phyloP scores from a whole-genome alignment of 2,797 vertebrate genomes.

The Hozukius guyotensis region DNA sequence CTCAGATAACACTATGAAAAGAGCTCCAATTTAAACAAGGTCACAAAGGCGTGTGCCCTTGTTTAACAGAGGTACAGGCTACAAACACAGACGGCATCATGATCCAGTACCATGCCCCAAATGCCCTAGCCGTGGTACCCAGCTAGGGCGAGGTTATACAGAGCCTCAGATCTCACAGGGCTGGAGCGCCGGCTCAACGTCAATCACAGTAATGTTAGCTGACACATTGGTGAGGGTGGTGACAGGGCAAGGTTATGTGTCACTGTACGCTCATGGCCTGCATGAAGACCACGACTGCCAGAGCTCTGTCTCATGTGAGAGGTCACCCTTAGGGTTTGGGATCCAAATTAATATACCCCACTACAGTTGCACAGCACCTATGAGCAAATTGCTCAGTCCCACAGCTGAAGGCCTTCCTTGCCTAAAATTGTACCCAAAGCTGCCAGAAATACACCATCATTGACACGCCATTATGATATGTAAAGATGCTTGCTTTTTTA shows the following conservation, averaged over 20 bases:
- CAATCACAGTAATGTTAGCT: constrained; percentile 83
- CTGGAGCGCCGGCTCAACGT: constrained; percentile 78
- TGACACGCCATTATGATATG: constrained; percentile 15
- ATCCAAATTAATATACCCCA: constrained; percentile 70
- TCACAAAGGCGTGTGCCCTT: constrained; percentile 66
- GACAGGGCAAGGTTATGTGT: constrained; percentile 88
- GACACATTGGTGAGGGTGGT: constrained; percentile 85
- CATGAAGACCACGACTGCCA: constrained; percentile 75
- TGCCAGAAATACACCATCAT: constrained; percentile 23
- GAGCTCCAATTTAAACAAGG: constrained; percentile 48
- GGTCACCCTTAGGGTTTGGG: constrained; percentile 70
- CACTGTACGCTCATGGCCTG: constrained; percentile 77
- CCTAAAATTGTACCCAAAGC: constrained; percentile 42
- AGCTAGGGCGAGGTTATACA: constrained; percentile 82
- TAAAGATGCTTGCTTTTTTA: constrained; percentile 2
- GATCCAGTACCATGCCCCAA: constrained; percentile 67
- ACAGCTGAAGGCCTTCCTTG: constrained; percentile 36
- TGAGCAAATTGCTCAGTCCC: constrained; percentile 55
- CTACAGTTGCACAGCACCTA: constrained; percentile 46
- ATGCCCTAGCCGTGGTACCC: constrained; percentile 75
- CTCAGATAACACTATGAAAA: not conserved
- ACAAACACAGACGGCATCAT: constrained; percentile 69
- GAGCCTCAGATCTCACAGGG: constrained; percentile 78
- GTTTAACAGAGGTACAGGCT: constrained; percentile 50
- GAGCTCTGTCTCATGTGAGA: constrained; percentile 70